Evolutionary conservation across 2,888 invertebrate genomes (phyloP), one percentile per base, ranked within the genome.

Genomic region (Cantharis lateralis): DNA sequence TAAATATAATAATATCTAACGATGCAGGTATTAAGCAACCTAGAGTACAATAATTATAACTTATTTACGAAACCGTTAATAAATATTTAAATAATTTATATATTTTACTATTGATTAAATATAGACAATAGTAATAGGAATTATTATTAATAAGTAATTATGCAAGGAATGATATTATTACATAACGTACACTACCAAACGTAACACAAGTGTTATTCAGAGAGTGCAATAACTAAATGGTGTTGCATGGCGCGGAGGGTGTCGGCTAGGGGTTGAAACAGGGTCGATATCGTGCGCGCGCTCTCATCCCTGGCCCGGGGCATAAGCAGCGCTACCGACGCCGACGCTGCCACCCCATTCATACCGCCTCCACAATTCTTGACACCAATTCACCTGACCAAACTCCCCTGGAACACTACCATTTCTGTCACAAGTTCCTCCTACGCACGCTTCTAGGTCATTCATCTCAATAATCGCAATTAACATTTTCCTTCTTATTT

Each of bases 141-240:
- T 87, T 87, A 88, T 88, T 87, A 87, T 86, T 87, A 88, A 88
- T 87, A 88, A 88, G 87, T 88, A 88, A 88, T 87, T 88, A 88
- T 88, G 87, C 88, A 89, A 89, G 88, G 87, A 88, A 88, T 88
- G 87, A 88, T 88, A 88, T 88, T 88, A 88, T 88, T 88, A 89
- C 88, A 89, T 89, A 89, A 89, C 89, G 89, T 89, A 89, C 89
- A 89, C 89, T 90, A 90, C 90, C 89, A 90, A 90, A 90, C 90
- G 90, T 90, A 91, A 91, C 90, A 90, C 90, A 90, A 91, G 90
- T 90, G 90, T 90, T 89, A 90, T 90, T 89, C 89, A 89, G 89
- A 90, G 89, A 90, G 90, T 90, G 90, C 91, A 90, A 89, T 90
- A 91, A 91, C 91, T 91, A 91, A 91, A 91, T 91, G 91, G 89